Evolutionary conservation across 1,140 invertebrate species (phyloP), one percentile per base, ranked within the genome.

Genomic region (Ctenoplectra terminalis): DNA sequence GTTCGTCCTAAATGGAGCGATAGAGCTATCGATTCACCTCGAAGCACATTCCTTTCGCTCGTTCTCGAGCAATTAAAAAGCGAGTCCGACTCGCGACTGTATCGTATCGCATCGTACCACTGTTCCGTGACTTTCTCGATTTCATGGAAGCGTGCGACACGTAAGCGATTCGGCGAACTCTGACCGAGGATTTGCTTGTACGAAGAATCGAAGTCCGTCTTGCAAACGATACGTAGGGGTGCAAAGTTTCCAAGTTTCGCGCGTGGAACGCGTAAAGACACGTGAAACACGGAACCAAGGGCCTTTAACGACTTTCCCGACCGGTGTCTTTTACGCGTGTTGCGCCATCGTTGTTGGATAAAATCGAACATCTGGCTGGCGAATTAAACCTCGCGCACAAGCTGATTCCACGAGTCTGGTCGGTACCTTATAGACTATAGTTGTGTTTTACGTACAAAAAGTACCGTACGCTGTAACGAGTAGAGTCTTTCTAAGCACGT

Each of bases 101-200:
- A n/a, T 23, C 40, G 64, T 37, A 43, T 17, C 37, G n/a, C 23
- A 46, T 15, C 61, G 43, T 26, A 2, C 64, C 17, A n/a, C 5
- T 17, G 67, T 75, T 87, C 87, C 84, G 80, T 74, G 61, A 29
- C 66, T 71, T 83, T 82, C 75, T 84, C 75, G 82, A 85, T 89
- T 87, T 86, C 85, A 88, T 85, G 85, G 84, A 87, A 67, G 29
- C 76, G 8, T 1, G 7, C n/a, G 48, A 26, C 11, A 52, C 20
- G 67, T 31, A 37, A n/a, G n/a, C 31, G 63, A 69, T 77, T 56
- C 48, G 17, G 48, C 46, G 74, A 76, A 52, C 67, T 76, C 52
- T 54, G 74, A 67, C 37, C 61, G n/a, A n/a, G 29, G 26, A 60
- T 34, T 20, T 20, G 29, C 56, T n/a, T 15, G 6, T 2, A 1